Evolutionary conservation across 2,113 vertebrate species (phyloP), one percentile per base, ranked within the genome.

Genomic region (Callorhinus ursinus): DNA sequence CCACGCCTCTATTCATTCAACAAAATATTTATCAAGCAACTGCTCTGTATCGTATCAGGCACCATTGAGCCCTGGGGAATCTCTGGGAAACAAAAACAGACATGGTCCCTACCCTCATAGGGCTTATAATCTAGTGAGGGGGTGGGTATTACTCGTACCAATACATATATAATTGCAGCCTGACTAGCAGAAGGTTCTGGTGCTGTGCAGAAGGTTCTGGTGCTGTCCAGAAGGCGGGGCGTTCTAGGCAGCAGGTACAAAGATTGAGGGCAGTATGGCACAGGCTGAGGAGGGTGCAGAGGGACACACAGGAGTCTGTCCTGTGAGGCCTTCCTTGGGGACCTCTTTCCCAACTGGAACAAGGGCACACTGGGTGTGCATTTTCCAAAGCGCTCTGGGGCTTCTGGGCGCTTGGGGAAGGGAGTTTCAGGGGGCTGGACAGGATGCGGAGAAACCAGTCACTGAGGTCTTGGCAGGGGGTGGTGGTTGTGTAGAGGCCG

Each of bases 21-120:
- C 84, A 71, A 72, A 57, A 22, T 76, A 59, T 69, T 95, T 49
- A 33, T 8, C 36, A 74, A 77, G 83, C 87, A 81, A 28, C 28
- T 82, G 36, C 59, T 55, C 24, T 65, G 74, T n/a, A 1, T 39
- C 51, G 74, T n/a, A 1, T 39, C 51, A 83, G 24, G 74, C 8
- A 22, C 16, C 18, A 1, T 24, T 26, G n/a, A 87, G 33, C 55
- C 7, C 53, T 19, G 15, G 77, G 39, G 22, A 21, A 76, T 80
- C n/a, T 91, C 33, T 11, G 0, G 61, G 12, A 33, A 77, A 85
- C 51, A 49, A 8, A 72, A 49, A 13, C 7, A 81, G 93, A 51
- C 16, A 16, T 13, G 24, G 36, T 36, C 71, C 28, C 14, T 42
- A 24, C 71, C 61, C 7, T 67, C 31, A 9, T 8, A 36, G 87